Percentiles rank a stretch among this genome's conserved stretches.
Evolutionary conservation across 2,888 invertebrate species (phyloP).

Genomic region (Cenopis cana): DNA sequence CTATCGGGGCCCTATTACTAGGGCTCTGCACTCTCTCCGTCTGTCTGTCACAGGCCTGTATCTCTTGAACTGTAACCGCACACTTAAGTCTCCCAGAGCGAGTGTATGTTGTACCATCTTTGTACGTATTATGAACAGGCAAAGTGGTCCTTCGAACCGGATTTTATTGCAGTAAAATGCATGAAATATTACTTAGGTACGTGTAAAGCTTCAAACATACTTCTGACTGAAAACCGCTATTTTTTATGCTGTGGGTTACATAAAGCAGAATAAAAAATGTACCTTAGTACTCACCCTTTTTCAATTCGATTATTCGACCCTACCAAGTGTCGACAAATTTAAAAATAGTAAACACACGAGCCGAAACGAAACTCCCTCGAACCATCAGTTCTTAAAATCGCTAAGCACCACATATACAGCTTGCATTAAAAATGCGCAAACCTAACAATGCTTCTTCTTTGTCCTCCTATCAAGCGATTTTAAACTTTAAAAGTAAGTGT

Average conservation of each 20-base stretch:
- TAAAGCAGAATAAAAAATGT: not conserved
- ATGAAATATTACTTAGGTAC: no score
- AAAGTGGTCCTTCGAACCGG: no score
- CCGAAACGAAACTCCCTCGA: slow-evolving; percentile 59
- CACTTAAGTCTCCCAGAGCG: no score
- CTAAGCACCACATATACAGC: slow-evolving; percentile 62
- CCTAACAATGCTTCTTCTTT: slow-evolving; percentile 2
- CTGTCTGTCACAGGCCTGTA: no score
- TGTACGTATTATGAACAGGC: no score
- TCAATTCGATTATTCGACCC: slow-evolving; percentile 20
- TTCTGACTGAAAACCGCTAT: not conserved
- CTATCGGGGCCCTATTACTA: no score
- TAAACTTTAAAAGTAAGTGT: not conserved
- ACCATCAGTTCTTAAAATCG: slow-evolving; percentile 74
- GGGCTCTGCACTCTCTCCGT: no score
- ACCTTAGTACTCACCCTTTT: slow-evolving; percentile 2
- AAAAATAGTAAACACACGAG: slow-evolving; percentile 31
- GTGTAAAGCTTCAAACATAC: no score
- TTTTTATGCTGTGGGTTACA: not conserved
- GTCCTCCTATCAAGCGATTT: not conserved
- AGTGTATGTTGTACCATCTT: no score
- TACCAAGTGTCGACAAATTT: slow-evolving; percentile 34
- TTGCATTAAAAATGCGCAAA: slow-evolving; percentile 41
- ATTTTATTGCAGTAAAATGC: no score
- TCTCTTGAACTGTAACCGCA: no score